phyloP scores from a whole-genome alignment of 1,140 invertebrate species.

The Pseudobourletiella spinata region DNA sequence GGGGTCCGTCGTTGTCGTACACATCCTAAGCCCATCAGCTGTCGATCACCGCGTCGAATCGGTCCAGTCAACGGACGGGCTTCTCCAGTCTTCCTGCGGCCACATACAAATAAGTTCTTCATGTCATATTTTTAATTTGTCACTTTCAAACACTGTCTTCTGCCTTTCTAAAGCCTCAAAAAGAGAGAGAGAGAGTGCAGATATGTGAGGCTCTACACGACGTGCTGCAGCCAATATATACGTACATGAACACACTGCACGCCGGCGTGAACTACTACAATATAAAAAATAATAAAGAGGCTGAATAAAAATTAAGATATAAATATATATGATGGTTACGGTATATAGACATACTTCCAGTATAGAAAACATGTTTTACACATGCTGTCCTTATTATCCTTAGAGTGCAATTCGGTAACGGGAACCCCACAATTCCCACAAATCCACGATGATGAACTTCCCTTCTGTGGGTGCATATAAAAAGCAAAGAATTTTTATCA shows the following conservation, averaged over 20 bases:
- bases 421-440: constrained; percentile 66
- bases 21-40: constrained; percentile 36
- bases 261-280: no score
- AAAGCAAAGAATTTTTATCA: no score
- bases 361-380: constrained; percentile 29
- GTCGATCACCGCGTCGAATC: constrained; percentile 42
- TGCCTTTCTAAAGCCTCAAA: no score
- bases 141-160: no score
- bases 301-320: no score
- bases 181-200: no score
- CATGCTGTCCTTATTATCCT: constrained; percentile 49
- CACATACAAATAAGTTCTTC: not conserved
- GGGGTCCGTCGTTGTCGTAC: constrained; percentile 81
- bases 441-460: constrained; percentile 15
- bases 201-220: no score
- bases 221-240: no score
- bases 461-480: constrained; percentile 14
- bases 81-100: constrained; percentile 43
- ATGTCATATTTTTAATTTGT: not conserved
- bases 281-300: no score
- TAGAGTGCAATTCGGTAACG: constrained; percentile 60
- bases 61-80: constrained; percentile 62
- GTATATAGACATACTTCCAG: constrained; percentile 33
- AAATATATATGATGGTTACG: no score
- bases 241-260: no score